A percentile compares a stretch with the other conserved stretches of the same genome.
Evolutionary conservation across 2,888 invertebrate species (phyloP).

Genomic region (Drosophila lutescens): DNA sequence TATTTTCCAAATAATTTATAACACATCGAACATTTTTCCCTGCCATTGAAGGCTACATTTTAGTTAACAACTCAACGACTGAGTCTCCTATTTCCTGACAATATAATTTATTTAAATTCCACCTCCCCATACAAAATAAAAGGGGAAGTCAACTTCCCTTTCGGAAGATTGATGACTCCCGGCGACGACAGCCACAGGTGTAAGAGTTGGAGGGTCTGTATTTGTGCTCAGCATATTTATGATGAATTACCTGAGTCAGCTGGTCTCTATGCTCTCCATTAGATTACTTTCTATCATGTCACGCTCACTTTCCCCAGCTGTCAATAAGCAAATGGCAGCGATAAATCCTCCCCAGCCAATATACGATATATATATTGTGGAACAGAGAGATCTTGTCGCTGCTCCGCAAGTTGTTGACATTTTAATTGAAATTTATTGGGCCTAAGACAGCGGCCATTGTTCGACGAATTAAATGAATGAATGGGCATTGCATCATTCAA

Average conservation of each 20-base stretch:
- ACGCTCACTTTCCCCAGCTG: constrained; percentile 54
- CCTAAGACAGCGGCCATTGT: constrained; percentile 20
- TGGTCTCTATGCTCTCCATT: constrained; percentile 44
- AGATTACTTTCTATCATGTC: constrained; percentile 63
- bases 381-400: constrained; percentile 27
- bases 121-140: background rate
- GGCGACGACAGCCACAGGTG: constrained; percentile 64
- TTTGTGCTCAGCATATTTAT: constrained; percentile 43
- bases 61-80: constrained; percentile 3
- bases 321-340: constrained; percentile 68
- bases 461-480: constrained; percentile 5
- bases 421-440: constrained; percentile 62
- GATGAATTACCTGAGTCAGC: constrained; percentile 63
- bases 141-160: constrained; percentile 29
- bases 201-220: constrained; percentile 27
- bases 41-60: background rate
- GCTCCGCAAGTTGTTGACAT: constrained; percentile 46
- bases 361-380: constrained; percentile 1
- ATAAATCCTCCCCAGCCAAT: constrained; percentile 56
- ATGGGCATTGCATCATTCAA: background rate
- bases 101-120: constrained; percentile 39
- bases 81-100: background rate
- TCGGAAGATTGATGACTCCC: constrained; percentile 40
- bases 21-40: background rate
- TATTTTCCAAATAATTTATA: constrained; percentile 1